phyloP scores from a whole-genome alignment of 2,113 vertebrate species.

The Phainopepla nitens region DNA sequence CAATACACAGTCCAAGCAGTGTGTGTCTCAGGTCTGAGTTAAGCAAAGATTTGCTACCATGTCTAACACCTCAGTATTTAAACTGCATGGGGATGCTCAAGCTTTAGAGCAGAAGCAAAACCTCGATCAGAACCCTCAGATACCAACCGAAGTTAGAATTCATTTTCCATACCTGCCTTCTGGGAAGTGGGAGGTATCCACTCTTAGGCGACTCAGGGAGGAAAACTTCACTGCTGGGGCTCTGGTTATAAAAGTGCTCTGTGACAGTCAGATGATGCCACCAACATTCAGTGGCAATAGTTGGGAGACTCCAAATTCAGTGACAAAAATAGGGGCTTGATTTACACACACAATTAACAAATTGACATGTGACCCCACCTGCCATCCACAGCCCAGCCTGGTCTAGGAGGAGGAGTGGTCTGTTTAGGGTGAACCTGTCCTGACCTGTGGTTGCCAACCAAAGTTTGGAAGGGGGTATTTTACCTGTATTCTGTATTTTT shows the following conservation, averaged over 20 bases:
- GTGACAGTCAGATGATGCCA: background rate
- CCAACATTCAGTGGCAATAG: background rate
- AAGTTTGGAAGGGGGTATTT: background rate
- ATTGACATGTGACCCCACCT: rapidly evolving
- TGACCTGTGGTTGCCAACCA: background rate
- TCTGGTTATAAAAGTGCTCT: background rate
- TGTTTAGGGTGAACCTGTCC: background rate
- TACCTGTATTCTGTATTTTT: background rate
- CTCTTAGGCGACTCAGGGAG: rapidly evolving
- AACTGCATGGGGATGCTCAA: background rate
- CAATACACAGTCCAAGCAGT: background rate
- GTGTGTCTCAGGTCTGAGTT: background rate
- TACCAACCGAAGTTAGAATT: background rate
- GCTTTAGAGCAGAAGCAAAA: background rate
- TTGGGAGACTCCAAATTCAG: background rate
- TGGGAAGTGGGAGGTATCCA: background rate
- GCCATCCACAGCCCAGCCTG: background rate
- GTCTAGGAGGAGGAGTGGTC: background rate
- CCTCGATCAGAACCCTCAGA: background rate
- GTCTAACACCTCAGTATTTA: background rate
- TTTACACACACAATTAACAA: background rate
- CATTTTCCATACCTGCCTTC: background rate
- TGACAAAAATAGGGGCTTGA: background rate
- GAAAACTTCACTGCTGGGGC: background rate
- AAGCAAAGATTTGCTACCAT: background rate